Evolutionary conservation across 2,888 invertebrate genomes (phyloP).

Genomic region (Icerya purchasi): DNA sequence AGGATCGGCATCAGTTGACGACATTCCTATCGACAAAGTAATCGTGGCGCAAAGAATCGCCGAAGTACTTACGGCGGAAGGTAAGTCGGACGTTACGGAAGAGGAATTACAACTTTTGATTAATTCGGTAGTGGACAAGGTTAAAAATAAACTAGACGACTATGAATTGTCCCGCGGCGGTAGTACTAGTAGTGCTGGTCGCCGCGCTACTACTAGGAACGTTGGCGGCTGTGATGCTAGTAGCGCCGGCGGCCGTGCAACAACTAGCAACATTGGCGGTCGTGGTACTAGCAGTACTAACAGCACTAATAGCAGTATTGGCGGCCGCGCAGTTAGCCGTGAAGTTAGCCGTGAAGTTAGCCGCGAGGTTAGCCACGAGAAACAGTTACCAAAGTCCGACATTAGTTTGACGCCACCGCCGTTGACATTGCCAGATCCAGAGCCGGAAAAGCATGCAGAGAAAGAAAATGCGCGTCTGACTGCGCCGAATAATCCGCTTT

Average conservation of each 20-base stretch:
- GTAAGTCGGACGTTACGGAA: slow-evolving; percentile 57
- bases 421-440: not conserved
- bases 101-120: slow-evolving; percentile 57
- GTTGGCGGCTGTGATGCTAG: slow-evolving; percentile 17
- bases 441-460: too few species aligned
- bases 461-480: too few species aligned
- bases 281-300: slow-evolving; percentile 23
- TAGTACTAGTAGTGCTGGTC: slow-evolving; percentile 30
- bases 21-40: slow-evolving; percentile 41
- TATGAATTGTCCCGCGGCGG: too few species aligned
- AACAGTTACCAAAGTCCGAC: too few species aligned
- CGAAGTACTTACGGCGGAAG: slow-evolving; percentile 52
- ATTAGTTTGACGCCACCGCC: not conserved
- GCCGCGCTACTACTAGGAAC: slow-evolving; percentile 24
- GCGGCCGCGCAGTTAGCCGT: not conserved
- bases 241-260: slow-evolving; percentile 14
- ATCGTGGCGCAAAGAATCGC: slow-evolving; percentile 64
- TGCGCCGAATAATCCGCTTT: not conserved
- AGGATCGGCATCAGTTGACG: not conserved
- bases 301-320: not conserved
- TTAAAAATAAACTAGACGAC: slow-evolving; percentile 22
- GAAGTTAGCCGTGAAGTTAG: not conserved
- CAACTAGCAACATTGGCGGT: slow-evolving; percentile 30
- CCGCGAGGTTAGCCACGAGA: not conserved
- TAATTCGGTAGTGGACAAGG: slow-evolving; percentile 53